Evolutionary conservation across 2,888 invertebrate genomes (phyloP).

Genomic region (Craniophora ligustri): DNA sequence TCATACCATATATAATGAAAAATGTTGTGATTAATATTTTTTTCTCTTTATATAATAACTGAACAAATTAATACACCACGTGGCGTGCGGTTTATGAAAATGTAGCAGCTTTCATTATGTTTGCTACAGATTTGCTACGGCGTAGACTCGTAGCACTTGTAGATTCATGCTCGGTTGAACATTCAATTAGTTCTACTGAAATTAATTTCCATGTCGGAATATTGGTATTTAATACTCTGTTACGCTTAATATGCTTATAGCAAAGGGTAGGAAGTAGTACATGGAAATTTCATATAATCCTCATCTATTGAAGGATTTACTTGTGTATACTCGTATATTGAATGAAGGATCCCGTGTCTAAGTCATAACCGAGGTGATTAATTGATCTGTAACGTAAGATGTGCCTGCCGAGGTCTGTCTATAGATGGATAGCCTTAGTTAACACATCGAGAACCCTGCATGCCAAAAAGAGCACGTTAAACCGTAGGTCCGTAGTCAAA

Average conservation of each 20-base stretch:
- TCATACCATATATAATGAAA: no score
- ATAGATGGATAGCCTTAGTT: no score
- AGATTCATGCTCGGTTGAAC: constrained; percentile 44
- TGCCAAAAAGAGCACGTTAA: no score
- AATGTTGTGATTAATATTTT: no score
- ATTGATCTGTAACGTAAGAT: no score
- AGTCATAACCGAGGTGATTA: no score
- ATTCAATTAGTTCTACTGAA: constrained; percentile 51
- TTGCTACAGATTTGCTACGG: constrained; percentile 55
- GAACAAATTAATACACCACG: constrained; percentile 16
- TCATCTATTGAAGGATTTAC: background rate
- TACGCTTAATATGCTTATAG: constrained; percentile 30
- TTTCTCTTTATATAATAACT: constrained; percentile 13
- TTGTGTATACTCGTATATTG: no score
- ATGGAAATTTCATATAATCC: background rate
- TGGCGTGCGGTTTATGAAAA: constrained; percentile 27
- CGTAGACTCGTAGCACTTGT: constrained; percentile 61
- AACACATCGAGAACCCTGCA: no score
- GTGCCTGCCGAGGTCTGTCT: no score
- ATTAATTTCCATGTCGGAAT: constrained; percentile 45
- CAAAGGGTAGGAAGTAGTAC: background rate
- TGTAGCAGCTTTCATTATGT: constrained; percentile 20
- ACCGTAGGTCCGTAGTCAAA: no score
- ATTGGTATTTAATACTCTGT: constrained; percentile 45
- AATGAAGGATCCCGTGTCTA: no score